These are phyloP conservation scores for Tiaroga cobitis DNA, from an alignment of 2,797 vertebrate species.

Conservation along the genomic window DNA sequence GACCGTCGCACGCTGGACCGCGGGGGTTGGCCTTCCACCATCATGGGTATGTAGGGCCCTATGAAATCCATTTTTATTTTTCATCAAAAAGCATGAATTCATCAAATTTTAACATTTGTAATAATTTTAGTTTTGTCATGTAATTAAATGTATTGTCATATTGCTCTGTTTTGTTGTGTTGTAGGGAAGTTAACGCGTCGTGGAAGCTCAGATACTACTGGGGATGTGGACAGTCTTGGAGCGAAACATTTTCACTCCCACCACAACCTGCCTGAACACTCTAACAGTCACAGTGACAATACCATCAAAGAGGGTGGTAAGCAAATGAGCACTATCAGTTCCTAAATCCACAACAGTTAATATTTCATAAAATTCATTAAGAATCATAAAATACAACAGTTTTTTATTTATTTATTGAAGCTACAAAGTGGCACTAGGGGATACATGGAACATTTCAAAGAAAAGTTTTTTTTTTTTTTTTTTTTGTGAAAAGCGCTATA, in stretches of 20 bases:
- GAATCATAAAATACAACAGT: not conserved
- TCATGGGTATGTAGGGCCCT: constrained; percentile 83
- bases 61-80: not conserved
- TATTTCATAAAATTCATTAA: not conserved
- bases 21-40: constrained; percentile 94
- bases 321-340: constrained; percentile 8
- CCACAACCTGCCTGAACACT: constrained; percentile 93
- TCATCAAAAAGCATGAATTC: not conserved
- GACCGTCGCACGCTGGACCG: constrained; percentile 91
- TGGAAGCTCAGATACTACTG: constrained; percentile 92
- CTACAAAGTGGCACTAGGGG: not conserved
- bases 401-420: not conserved
- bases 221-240: constrained; percentile 92
- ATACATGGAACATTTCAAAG: not conserved
- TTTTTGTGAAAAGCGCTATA: not conserved
- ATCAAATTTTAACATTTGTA: not conserved
- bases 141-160: not conserved
- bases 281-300: constrained; percentile 96
- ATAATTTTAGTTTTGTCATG: not conserved
- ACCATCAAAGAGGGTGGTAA: constrained; percentile 87
- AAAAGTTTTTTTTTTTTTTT: not conserved
- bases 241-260: constrained; percentile 94
- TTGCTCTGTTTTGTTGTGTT: constrained; percentile 20
- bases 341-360: not conserved
- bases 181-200: constrained; percentile 92